Evolutionary conservation across 2,797 vertebrate genomes (phyloP), one percentile per base, ranked within the genome.

Genomic region (Bucorvus abyssinicus): DNA sequence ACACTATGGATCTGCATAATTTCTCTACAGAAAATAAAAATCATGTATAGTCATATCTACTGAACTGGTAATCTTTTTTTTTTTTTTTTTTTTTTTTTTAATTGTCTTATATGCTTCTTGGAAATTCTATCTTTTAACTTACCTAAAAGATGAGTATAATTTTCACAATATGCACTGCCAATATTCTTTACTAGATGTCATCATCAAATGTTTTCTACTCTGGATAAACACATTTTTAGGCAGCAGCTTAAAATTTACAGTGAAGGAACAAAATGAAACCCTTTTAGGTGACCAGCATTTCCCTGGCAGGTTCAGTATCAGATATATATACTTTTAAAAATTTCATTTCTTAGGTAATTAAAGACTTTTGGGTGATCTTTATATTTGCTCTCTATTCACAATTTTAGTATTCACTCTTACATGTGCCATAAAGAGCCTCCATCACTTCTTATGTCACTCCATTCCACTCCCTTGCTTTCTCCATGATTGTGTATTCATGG

Each of bases 401-500:
- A 6, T 53, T 77, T 45, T 36, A 42, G 4, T 32, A 21, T 42
- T 80, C 27, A 32, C 18, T 77, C 38, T 64, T 42, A 38, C 6
- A 15, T 2, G 7, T 36, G 6, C 22, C 5, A 5, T 55, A 75
- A 84, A 78, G 12, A 84, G 2, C 26, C 9, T 67, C 29, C 8
- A 27, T 60, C 20, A 34, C 5, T 73, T 63, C 61, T 57, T 70
- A 38, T 10, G 40, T 24, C 24, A 57, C 27, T 68, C 14, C 47
- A 34, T 52, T 78, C 14, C 17, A 56, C 20, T 50, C 19, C 6
- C 2, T 23, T 56, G 19, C 26, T 70, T 77, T 85, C 45, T 84
- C 27, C 45, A 3, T 10, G 21, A 23, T 23, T 75, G 8, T 45
- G 7, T 59, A 69, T 24, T 42, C 0, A 0, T 29, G 6, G 9